Evolutionary conservation across 2,797 vertebrate genomes (phyloP), one percentile per base, ranked within the genome.

Genomic region (Emys orbicularis): DNA sequence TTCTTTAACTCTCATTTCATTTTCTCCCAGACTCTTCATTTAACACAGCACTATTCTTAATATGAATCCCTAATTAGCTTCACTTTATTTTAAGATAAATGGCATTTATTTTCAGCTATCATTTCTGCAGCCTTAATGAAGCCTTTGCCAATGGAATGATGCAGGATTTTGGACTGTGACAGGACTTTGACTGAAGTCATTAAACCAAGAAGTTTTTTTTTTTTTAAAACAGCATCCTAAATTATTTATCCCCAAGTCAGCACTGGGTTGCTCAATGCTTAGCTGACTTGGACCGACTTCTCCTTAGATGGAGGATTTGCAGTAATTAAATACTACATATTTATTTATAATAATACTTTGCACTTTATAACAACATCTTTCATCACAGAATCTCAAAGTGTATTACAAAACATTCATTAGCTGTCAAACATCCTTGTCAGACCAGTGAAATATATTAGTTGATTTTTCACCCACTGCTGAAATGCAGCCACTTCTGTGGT

Each of bases 171-270:
- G 83, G 93, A 90, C 84, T 95, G 89, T 96, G 95, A 95, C 95
- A 96, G 31, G 21, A 87, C 72, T 85, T 96, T 89, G 68, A 91
- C 68, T 47, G n/a, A 94, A 97, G 89, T 84, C 96, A 98, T 97
- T 97, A 97, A 92, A 23, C 93, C 89, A 97, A 4, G 85, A 19
- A 72, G 53, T 93, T 94, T 92, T 94, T 44, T 92, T 94, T 44
- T 44, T 87, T 86, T 76, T 89, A 95, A 94, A 6, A 82, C 59
- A 86, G 21, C 34, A 80, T 79, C 50, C 84, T 91, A 50, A 74
- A 90, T 94, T 97, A 94, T 95, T 95, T 96, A 97, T 97, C 83
- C n/a, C 83, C 94, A 96, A 23, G 57, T 95, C 93, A 95, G 89
- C 29, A 93, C n/a, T 88, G 94, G 54, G 91, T 41, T 87, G 87